Conservation (phyloP, 2,113 vertebrate genomes). For the Elephas maximus region DNA sequence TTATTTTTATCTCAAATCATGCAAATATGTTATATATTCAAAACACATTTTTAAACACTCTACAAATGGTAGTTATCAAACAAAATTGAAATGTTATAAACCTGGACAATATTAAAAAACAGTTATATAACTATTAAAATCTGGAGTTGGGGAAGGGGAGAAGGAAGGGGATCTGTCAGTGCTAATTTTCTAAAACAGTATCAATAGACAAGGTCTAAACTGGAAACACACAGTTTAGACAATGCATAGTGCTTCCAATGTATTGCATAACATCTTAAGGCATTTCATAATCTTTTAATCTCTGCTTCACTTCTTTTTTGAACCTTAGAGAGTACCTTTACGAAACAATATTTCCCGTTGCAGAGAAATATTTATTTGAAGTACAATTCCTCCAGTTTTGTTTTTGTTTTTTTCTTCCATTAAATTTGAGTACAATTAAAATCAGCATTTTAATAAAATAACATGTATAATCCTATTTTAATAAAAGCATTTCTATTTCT, state of each 20-base stretch:
- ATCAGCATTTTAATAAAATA: slow-evolving; percentile 20
- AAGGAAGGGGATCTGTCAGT: not conserved
- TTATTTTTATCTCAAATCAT: slow-evolving; percentile 24
- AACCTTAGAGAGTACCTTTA: not conserved
- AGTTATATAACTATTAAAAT: not conserved
- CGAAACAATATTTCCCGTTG: not conserved
- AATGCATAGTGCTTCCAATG: not conserved
- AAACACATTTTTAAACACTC: not conserved
- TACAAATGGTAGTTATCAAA: not conserved
- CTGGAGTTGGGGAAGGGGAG: not conserved
- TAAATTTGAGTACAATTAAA: slow-evolving; percentile 24
- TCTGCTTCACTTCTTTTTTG: not conserved
- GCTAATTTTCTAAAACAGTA: not conserved
- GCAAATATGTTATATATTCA: not conserved
- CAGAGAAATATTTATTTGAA: not conserved
- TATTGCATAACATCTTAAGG: not conserved
- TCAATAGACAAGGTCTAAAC: not conserved
- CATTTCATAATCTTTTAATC: not conserved
- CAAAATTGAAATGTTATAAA: not conserved
- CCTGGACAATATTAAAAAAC: not conserved
- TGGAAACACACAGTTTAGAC: not conserved
- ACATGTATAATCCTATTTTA: not conserved
- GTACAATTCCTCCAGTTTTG: not conserved
- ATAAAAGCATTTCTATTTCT: not conserved
- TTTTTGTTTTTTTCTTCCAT: slow-evolving; percentile 8